Conservation (phyloP, 2,888 invertebrate species). For the Octonoba sinensis region DNA sequence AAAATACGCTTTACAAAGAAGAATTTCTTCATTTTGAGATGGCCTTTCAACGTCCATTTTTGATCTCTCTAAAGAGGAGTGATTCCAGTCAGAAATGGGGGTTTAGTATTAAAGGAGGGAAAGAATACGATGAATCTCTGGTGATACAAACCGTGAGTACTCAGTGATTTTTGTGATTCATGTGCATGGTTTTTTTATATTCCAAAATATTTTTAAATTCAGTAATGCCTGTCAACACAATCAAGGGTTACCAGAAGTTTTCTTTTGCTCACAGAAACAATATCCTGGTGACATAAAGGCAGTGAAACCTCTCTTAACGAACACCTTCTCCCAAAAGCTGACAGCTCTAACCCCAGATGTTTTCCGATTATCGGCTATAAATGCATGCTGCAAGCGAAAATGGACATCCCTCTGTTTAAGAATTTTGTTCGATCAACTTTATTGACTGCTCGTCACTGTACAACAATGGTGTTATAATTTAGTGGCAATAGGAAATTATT, state of each 20-base stretch:
- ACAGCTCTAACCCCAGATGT: too few species aligned
- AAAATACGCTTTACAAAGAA: constrained; percentile 2
- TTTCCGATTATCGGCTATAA: too few species aligned
- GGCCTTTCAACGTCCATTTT: constrained; percentile 65
- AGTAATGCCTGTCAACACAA: not conserved
- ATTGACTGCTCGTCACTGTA: too few species aligned
- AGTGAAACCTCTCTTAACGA: not conserved
- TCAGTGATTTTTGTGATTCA: not conserved
- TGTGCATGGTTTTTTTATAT: not conserved
- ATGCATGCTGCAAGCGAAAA: too few species aligned
- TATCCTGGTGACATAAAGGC: not conserved
- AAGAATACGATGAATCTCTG: constrained; percentile 91
- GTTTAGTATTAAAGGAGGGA: constrained; percentile 92
- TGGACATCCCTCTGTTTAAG: too few species aligned
- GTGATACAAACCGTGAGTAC: constrained; percentile 89
- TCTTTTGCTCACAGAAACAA: too few species aligned
- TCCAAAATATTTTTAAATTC: not conserved
- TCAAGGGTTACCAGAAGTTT: not conserved
- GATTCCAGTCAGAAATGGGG: constrained; percentile 79
- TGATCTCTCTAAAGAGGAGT: constrained; percentile 62
- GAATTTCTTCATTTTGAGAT: constrained; percentile 16
- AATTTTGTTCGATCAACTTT: too few species aligned
- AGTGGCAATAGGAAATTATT: too few species aligned
- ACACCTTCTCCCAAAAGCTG: too few species aligned
- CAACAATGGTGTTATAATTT: too few species aligned